A percentile compares a stretch with the other conserved stretches of the same genome.
Evolutionary conservation across 2,113 vertebrate species (phyloP).

Genomic region (Lophura nycthemera): DNA sequence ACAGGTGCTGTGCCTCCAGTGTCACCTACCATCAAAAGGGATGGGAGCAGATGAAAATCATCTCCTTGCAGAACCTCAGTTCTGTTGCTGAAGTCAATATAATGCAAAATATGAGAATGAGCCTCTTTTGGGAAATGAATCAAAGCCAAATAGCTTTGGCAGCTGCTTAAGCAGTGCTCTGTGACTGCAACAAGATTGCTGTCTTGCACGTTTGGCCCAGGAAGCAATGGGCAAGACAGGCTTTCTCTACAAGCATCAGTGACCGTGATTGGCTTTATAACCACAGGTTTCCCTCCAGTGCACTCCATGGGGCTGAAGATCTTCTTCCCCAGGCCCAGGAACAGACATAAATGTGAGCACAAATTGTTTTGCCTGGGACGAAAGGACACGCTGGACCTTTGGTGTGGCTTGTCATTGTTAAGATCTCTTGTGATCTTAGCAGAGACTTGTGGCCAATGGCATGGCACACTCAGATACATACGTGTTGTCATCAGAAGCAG

Average conservation of each 20-base stretch:
- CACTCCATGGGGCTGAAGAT: neutral
- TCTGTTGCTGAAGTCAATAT: neutral
- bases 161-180: neutral
- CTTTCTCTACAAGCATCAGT: neutral
- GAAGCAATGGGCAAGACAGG: neutral
- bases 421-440: neutral
- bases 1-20: neutral
- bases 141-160: neutral
- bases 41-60: neutral
- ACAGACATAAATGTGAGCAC: fast-evolving
- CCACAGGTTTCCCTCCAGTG: neutral
- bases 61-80: fast-evolving
- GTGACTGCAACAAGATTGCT: neutral
- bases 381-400: neutral
- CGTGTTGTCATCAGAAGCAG: neutral
- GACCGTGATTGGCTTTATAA: neutral
- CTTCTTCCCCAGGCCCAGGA: neutral
- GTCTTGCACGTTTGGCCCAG: neutral
- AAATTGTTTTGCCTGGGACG: neutral
- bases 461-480: fast-evolving
- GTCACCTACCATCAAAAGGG: fast-evolving
- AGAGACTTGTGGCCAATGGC: neutral
- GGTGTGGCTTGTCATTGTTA: too few species aligned
- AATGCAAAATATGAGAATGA: neutral
- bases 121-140: neutral